Conservation (phyloP, 2,113 vertebrate genomes). For the Sprattus sprattus region DNA sequence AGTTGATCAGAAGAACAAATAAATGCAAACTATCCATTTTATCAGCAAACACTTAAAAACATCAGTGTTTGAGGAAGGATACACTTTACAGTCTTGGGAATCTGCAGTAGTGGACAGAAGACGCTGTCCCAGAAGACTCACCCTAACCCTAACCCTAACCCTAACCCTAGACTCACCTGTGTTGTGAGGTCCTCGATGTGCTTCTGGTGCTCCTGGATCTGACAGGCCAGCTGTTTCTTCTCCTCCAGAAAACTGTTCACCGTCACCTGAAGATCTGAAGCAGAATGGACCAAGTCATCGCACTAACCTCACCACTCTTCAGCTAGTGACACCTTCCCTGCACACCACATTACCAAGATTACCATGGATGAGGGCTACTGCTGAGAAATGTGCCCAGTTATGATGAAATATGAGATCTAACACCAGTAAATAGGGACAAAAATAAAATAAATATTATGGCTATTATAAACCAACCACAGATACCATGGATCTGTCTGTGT, state of each 20-base stretch:
- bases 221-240: slow-evolving; percentile 72
- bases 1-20: neutral
- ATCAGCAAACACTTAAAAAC: neutral
- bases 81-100: neutral
- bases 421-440: too few species aligned
- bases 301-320: neutral
- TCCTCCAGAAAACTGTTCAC: slow-evolving; percentile 72
- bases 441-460: neutral
- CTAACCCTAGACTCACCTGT: slow-evolving; percentile 57
- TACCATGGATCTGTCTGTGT: neutral
- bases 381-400: too few species aligned
- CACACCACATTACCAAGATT: too few species aligned
- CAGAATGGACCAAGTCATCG: neutral
- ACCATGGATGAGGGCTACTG: too few species aligned
- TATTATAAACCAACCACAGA: neutral
- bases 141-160: too few species aligned
- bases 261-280: slow-evolving; percentile 71
- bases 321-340: too few species aligned
- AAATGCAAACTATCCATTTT: neutral
- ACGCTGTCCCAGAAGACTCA: too few species aligned
- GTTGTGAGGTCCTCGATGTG: slow-evolving; percentile 66
- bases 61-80: neutral
- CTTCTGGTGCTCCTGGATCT: slow-evolving; percentile 73
- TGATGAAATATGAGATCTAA: too few species aligned
- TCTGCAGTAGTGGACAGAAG: neutral